These are phyloP conservation scores for Tricholauxania praeusta DNA, from an alignment of 2,888 invertebrate genomes.

Conservation along the genomic window DNA sequence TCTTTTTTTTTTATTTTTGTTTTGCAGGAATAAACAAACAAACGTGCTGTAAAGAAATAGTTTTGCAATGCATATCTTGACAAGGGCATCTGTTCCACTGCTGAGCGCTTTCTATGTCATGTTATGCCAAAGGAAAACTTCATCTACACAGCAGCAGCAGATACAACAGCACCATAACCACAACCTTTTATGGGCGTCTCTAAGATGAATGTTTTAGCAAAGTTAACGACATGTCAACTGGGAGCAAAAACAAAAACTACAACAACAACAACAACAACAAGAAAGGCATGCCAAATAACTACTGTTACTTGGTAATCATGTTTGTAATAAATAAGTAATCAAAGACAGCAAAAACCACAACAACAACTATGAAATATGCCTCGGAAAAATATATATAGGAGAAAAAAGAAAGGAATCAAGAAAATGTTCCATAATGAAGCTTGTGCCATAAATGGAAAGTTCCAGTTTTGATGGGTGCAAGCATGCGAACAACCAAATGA, in stretches of 20 bases:
- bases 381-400: neutral
- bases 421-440: neutral
- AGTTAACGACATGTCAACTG: slow-evolving; percentile 18
- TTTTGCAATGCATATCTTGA: too few species aligned
- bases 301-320: slow-evolving; percentile 10
- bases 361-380: neutral
- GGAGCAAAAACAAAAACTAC: neutral
- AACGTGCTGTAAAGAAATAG: too few species aligned
- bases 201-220: slow-evolving; percentile 7
- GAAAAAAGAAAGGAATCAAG: neutral
- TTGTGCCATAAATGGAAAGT: neutral
- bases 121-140: too few species aligned
- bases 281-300: neutral
- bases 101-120: too few species aligned
- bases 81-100: too few species aligned
- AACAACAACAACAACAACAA: too few species aligned
- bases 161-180: neutral
- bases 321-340: slow-evolving; percentile 22
- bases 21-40: too few species aligned
- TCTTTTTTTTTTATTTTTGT: too few species aligned
- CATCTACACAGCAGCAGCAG: too few species aligned
- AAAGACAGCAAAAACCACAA: neutral
- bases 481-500: neutral
- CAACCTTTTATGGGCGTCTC: slow-evolving; percentile 21
- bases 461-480: neutral